These are phyloP conservation scores for Margarornis squamiger DNA, from an alignment of 2,797 vertebrate genomes.

Conservation along the genomic window DNA sequence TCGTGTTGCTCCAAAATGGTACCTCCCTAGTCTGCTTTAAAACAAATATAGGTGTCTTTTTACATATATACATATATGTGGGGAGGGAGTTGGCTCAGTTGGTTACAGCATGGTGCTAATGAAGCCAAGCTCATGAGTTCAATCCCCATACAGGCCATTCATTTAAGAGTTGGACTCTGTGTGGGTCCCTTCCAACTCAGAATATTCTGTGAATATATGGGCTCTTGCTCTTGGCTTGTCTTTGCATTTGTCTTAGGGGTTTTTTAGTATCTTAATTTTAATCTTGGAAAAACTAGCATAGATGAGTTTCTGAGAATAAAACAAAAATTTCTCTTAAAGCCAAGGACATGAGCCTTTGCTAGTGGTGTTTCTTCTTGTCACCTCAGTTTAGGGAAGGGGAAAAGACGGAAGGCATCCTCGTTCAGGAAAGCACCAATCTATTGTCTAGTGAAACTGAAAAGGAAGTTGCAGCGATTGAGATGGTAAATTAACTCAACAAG, in stretches of 20 bases:
- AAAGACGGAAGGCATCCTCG: neutral
- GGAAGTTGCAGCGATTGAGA: neutral
- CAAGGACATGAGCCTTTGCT: neutral
- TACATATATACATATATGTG: neutral
- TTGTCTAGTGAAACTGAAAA: slow-evolving; percentile 23
- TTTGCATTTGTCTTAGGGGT: neutral
- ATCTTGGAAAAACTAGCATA: neutral
- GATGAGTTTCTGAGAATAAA: neutral
- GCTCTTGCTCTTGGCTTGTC: neutral
- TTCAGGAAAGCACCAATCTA: neutral
- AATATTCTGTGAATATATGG: neutral
- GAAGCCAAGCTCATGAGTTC: neutral
- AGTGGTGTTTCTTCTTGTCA: neutral
- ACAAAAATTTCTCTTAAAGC: neutral
- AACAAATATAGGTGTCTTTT: neutral
- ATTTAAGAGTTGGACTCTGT: neutral
- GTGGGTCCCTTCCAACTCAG: neutral
- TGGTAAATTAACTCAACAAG: neutral
- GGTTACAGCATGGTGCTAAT: neutral
- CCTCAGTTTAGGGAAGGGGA: neutral
- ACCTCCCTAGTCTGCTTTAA: neutral
- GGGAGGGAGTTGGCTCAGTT: neutral
- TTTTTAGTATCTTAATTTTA: neutral
- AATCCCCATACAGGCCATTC: neutral
- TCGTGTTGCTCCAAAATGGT: neutral